These are phyloP conservation scores for Dicaeum eximium DNA, from an alignment of 2,113 vertebrate species.

Conservation along the genomic window DNA sequence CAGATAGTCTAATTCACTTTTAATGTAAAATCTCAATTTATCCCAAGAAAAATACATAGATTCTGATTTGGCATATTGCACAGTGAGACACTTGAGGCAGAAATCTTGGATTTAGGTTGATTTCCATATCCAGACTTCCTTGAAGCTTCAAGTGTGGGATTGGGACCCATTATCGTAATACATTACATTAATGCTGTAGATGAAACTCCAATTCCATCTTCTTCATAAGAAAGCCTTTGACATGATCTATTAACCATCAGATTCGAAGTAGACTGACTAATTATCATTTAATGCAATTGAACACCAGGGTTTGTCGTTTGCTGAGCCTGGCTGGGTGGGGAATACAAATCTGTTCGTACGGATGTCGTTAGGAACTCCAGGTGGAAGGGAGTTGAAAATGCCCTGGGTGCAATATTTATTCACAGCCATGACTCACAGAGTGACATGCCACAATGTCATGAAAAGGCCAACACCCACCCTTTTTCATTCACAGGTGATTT, in stretches of 20 bases:
- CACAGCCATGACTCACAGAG: constrained; percentile 39
- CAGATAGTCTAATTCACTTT: not conserved
- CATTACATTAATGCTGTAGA: not conserved
- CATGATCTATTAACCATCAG: constrained; percentile 35
- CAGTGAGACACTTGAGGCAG: not conserved
- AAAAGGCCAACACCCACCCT: constrained; percentile 50
- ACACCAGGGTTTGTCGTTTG: not conserved
- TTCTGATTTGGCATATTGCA: not conserved
- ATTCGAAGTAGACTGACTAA: constrained; percentile 16
- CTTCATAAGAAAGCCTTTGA: not conserved
- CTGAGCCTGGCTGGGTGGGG: not conserved
- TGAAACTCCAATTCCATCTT: constrained; percentile 24
- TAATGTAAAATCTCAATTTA: not conserved
- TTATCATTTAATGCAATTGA: constrained; percentile 6
- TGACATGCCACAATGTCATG: constrained; percentile 4
- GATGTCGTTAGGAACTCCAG: not conserved
- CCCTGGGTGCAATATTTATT: constrained; percentile 45
- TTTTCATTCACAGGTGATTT: constrained; percentile 7
- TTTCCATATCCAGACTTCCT: not conserved
- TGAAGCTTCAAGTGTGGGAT: not conserved
- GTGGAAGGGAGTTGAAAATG: constrained; percentile 44
- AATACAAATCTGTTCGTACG: not conserved
- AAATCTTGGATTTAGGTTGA: not conserved
- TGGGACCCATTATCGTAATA: not conserved
- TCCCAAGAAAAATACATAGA: not conserved